Evolutionary conservation across 2,797 vertebrate species (phyloP).

Genomic region (Coilia nasus): DNA sequence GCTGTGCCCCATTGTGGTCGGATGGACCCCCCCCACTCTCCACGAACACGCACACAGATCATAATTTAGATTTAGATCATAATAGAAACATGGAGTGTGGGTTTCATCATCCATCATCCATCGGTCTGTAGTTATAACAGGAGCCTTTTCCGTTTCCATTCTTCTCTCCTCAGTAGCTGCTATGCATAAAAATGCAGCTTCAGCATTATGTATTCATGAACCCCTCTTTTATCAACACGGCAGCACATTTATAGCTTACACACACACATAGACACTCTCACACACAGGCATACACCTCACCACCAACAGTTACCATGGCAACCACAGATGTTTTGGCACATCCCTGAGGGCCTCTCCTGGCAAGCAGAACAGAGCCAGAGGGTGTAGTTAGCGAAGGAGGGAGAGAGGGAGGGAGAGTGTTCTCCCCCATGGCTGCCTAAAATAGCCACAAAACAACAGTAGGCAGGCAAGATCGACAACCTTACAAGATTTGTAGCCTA

Average conservation of each 20-base stretch:
- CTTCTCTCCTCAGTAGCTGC: neutral
- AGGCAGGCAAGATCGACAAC: slow-evolving; percentile 47
- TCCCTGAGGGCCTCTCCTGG: slow-evolving; percentile 49
- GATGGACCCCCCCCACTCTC: neutral
- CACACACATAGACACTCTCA: neutral
- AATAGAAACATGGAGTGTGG: neutral
- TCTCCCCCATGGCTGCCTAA: slow-evolving; percentile 64
- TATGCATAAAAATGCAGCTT: slow-evolving; percentile 33
- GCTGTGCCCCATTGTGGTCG: neutral
- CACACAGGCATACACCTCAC: slow-evolving; percentile 27
- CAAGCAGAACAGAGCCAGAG: slow-evolving; percentile 44
- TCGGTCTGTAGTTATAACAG: neutral
- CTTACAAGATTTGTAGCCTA: neutral
- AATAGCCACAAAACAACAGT: slow-evolving; percentile 62
- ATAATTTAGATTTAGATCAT: neutral
- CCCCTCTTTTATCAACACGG: neutral
- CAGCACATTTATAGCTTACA: slow-evolving; percentile 33
- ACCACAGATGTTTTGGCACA: slow-evolving; percentile 73
- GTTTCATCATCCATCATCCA: neutral
- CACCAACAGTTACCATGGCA: slow-evolving; percentile 65
- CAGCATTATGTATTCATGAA: slow-evolving; percentile 20
- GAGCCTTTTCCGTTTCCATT: neutral
- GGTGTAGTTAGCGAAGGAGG: slow-evolving; percentile 37
- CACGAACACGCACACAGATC: neutral
- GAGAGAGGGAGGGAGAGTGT: slow-evolving; percentile 56